Percentiles rank a stretch among this genome's conserved stretches.
phyloP scores from a whole-genome alignment of 2,113 vertebrate species.

The Oncorhynchus kisutch region DNA sequence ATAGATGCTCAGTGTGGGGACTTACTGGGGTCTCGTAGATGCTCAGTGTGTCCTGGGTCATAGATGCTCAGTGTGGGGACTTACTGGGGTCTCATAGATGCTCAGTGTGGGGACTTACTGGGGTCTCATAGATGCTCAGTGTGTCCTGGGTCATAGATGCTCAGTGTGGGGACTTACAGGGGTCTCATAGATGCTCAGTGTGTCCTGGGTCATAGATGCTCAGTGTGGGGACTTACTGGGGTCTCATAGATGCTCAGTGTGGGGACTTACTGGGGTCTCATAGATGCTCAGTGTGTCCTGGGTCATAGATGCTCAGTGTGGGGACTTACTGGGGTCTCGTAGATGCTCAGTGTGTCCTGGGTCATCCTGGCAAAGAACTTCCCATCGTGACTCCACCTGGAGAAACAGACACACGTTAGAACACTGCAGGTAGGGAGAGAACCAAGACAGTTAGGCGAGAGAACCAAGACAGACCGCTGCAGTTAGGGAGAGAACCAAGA shows the following conservation, averaged over 20 bases:
- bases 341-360: conserved; percentile 93
- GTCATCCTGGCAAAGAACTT: no score
- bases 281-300: no score
- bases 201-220: conserved; percentile 72
- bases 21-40: conserved; percentile 98
- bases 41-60: conserved; percentile 86
- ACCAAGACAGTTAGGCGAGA: no score
- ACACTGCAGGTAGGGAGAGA: not conserved
- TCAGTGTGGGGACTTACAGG: conserved; percentile 78
- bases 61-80: conserved; percentile 36
- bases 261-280: no score
- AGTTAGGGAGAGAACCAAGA: no score
- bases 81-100: no score
- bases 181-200: conserved; percentile 96
- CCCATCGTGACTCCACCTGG: conserved; percentile 72
- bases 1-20: not conserved
- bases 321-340: conserved; percentile 91
- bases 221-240: conserved; percentile 37
- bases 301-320: not conserved
- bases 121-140: no score
- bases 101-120: no score
- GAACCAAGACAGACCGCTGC: no score
- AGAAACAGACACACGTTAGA: conserved; percentile 4
- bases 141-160: no score
- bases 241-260: no score